Evolutionary conservation across 2,113 vertebrate species (phyloP), one percentile per base, ranked within the genome.

Genomic region (Pipa parva): DNA sequence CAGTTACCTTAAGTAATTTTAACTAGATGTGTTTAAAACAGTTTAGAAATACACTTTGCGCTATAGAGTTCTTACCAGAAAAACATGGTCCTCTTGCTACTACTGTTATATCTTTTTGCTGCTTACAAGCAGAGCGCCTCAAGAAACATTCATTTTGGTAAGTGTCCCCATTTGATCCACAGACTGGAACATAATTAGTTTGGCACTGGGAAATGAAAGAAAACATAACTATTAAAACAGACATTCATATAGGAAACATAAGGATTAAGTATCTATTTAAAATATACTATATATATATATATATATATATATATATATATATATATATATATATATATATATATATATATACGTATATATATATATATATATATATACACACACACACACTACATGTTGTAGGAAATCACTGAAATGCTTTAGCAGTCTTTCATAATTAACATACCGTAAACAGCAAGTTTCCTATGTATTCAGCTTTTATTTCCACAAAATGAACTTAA

Each of bases 81-180:
- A 93, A 91, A 79, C 95, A 97, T 24, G 93, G 90, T 56, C 92
- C 94, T 70, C 92, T 89, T 2, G 92, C 82, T 65, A 89, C 87
- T 28, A 92, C 78, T 48, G 88, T 87, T 88, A 97, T 94, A 75
- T 91, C 89, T 66, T 88, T 89, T 83, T 97, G 95, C 77, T 95
- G 92, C 63, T 93, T 95, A 88, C 95, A 97, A 79, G 94, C 85
- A 73, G 93, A 93, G 83, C 92, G 94, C 60, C 90, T 89, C 79
- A 95, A 81, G 84, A 92, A 96, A 80, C 95, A 97, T 76, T 97
- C 94, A 51, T 95, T 97, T 87, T 97, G 95, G 80, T 96, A 97
- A 72, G 95, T 95, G 87, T 97, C 95, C 75, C 95, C 95, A 66
- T 97, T 97, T 63, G 95, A 96, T 71, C 93, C 94, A 80, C 95